Evolutionary conservation across 2,797 vertebrate genomes (phyloP), one percentile per base, ranked within the genome.

Genomic region (Crenuchus spilurus): DNA sequence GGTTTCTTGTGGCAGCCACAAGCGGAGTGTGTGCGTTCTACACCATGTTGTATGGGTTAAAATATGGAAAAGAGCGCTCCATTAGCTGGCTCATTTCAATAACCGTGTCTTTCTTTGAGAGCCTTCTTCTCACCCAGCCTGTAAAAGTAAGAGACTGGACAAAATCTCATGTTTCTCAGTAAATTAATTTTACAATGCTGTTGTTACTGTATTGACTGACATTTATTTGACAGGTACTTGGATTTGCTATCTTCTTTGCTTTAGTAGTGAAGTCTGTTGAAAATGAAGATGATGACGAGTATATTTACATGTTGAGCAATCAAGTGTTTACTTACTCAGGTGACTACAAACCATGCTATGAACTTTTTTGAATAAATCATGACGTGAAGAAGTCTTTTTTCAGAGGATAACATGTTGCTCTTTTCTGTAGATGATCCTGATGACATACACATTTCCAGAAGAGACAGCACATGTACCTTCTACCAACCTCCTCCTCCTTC

Each of bases 11-110:
- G 74, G 86, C 82, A 0, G 89, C 90, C 54, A 97, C 95, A 63
- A 96, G 96, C 0, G 70, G 89, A 0, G 92, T 96, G 31, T 95
- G 96, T 0, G 96, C 89, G 72, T 99, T 95, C 87, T 97, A 97
- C 72, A 98, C 97, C 8, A 97, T 97, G 95, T 91, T 99, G 78
- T 98, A 98, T 0, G 96, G 96, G 28, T 88, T 99, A 77, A 96
- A 94, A 0, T 98, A 98, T 0, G 96, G 97, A 52, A 93, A 94
- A 74, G 92, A 95, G n/a, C 94, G 94, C 76, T 98, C 97, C 20
- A 91, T 97, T 75, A 95, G 92, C 84, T 99, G 97, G 97, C 91
- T 99, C 16, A 94, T 98, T 84, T 98, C 97, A 82, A 95, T 97
- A 94, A 81, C 89, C 2, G 91, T 99, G 75, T 98, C 97, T 35